phyloP scores from a whole-genome alignment of 2,797 vertebrate genomes.

The Oceanodroma leucorhoa region DNA sequence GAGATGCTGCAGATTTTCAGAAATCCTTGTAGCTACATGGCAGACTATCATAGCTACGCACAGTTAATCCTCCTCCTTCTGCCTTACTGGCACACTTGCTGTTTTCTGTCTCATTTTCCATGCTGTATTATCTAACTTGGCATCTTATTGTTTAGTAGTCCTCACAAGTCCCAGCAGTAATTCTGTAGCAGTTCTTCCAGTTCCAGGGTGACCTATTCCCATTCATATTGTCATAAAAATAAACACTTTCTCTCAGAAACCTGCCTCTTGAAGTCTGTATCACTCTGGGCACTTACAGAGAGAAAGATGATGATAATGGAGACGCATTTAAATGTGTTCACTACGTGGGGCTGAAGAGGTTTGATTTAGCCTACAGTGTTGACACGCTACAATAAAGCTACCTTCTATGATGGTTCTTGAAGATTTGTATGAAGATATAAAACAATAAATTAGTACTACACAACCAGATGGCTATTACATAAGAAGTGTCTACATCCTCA shows the following conservation, averaged over 20 bases:
- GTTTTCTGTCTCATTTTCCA: neutral
- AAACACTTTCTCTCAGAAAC: neutral
- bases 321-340: neutral
- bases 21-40: neutral
- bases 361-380: neutral
- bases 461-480: conserved; percentile 60
- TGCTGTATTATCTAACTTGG: neutral
- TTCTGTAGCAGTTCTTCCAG: neutral
- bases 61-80: neutral
- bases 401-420: neutral
- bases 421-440: conserved; percentile 5
- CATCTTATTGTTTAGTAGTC: neutral
- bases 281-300: neutral
- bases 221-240: neutral
- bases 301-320: neutral
- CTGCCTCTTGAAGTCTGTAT: neutral
- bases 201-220: neutral
- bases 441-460: conserved; percentile 37
- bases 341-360: neutral
- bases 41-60: neutral
- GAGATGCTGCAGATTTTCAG: neutral
- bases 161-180: neutral
- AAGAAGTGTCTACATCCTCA: conserved; percentile 42
- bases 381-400: neutral
- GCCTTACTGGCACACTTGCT: neutral